Base-by-base conservation (phyloP, 2,888 invertebrate species). In the Willowsia nigromaculata region DNA sequence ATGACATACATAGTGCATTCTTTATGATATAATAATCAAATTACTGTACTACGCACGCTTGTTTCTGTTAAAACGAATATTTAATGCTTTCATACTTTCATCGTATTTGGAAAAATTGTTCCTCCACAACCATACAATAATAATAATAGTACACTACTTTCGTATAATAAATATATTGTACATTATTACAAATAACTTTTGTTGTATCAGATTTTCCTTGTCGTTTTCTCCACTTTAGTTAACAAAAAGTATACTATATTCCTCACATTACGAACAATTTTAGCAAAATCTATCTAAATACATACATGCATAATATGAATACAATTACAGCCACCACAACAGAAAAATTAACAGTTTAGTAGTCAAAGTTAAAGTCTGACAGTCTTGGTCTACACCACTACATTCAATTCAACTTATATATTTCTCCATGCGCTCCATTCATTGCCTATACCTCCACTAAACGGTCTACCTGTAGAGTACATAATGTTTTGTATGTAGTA, bases 101-200 rank as follows among this genome's bases (percentile, higher is more conserved):
- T 50, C 50, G 33, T 82, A 71, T 85, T 82, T 78, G 53, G 65
- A 80, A 80, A 88, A 89, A 86, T 90, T 90, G 90, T 89, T 90
- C 89, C 90, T 89, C 90, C 90, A 90, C 89, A 90, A 90, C 90
- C 90, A 90, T 90, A 90, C 89, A 89, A 84, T 90, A 90, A 59
- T 90, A 90, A 59, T 27, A 62, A 50, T 78, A 62, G 13, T 76
- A 6, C 56, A 80, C 90, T 88, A 88, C 76, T 88, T 85, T 86
- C 83, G 81, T 86, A 84, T 87, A 83, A 85, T 85, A 90, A 86
- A 86, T 86, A 90, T 85, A 90, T 85, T 86, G 71, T 85, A 90
- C 82, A 86, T 27, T 83, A 89, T 84, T 85, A 89, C 74, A 68
- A 68, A 81, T 81, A 62, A 53, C n/a, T 56, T 27, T 56, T 43